Base-by-base conservation (phyloP, 2,888 invertebrate species). In the Cordylochernes scorpioides region DNA sequence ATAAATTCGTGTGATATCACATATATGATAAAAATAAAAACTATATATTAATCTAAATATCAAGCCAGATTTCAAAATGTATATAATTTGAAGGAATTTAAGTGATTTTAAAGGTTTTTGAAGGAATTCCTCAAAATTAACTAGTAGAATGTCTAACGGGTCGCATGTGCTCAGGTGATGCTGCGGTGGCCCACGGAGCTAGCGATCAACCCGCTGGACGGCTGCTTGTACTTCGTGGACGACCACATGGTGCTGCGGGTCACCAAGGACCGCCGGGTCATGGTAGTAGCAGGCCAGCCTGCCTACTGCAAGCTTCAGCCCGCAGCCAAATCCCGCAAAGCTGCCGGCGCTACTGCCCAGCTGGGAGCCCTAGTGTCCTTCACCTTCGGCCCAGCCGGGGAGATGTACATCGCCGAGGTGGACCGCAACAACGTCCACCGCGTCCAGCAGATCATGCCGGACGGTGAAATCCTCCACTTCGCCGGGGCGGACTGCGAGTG, bases 151-250 rank as follows among this genome's bases (percentile, higher is more conserved):
- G n/a, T n/a, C n/a, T n/a, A n/a, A n/a, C n/a, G n/a, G n/a, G n/a
- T n/a, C n/a, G n/a, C n/a, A n/a, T n/a, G n/a, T n/a, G 29, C 44
- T 15, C 44, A 60, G 57, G 82, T 86, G 30, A 80, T 80, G 48
- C 58, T 91, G 29, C 64, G 84, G 30, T 94, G 91, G 91, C 94
- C 94, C 0, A 91, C 88, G 0, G 82, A 84, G 49, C 57, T 94
- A 10, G 70, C 86, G 0, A 77, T 91, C 17, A 86, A 84, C 52
- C 91, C 88, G 0, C 56, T 88, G 30, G 88, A 91, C 50, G 82
- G 86, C 51, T 74, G 80, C 0, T 58, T 97, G 16, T 82, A 91
- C 50, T 80, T 97, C 42, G 77, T 94, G 28, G 94, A 94, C 46
- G 82, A 84, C 48, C 86, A 86, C 48, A 80, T 86, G 73, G 50